Conservation (phyloP, 2,113 vertebrate species). For the Neomonachus schauinslandi region DNA sequence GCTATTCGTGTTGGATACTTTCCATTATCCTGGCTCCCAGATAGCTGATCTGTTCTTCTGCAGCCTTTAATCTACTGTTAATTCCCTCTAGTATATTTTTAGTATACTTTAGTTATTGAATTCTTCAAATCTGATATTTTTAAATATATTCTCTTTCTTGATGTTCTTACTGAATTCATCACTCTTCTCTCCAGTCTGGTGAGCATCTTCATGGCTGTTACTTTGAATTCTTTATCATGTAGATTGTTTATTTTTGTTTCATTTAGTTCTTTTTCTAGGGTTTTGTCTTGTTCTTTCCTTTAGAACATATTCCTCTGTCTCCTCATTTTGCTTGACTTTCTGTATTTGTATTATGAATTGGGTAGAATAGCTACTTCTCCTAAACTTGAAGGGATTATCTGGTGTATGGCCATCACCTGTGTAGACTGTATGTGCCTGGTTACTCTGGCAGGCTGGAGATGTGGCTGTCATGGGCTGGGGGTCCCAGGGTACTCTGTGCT, state of each 20-base stretch:
- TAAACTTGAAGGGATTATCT: background rate
- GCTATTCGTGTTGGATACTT: background rate
- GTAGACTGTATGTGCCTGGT: background rate
- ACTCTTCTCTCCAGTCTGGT: background rate
- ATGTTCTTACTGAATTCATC: background rate
- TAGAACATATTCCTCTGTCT: background rate
- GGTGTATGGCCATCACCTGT: background rate
- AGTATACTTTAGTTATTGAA: background rate
- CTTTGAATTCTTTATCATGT: background rate
- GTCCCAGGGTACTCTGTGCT: background rate
- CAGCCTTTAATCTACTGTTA: background rate
- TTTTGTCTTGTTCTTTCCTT: background rate
- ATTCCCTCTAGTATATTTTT: background rate
- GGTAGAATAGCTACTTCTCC: background rate
- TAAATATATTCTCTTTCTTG: background rate
- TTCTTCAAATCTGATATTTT: background rate
- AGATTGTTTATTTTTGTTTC: background rate
- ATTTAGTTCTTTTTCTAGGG: background rate
- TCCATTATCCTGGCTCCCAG: background rate
- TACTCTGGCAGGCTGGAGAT: background rate
- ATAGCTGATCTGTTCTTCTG: background rate
- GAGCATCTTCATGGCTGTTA: background rate
- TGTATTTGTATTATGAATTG: background rate
- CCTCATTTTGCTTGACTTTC: background rate
- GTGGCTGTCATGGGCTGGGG: background rate